These are phyloP conservation scores for Mugil cephalus DNA, from an alignment of 2,113 vertebrate genomes.

Conservation along the genomic window DNA sequence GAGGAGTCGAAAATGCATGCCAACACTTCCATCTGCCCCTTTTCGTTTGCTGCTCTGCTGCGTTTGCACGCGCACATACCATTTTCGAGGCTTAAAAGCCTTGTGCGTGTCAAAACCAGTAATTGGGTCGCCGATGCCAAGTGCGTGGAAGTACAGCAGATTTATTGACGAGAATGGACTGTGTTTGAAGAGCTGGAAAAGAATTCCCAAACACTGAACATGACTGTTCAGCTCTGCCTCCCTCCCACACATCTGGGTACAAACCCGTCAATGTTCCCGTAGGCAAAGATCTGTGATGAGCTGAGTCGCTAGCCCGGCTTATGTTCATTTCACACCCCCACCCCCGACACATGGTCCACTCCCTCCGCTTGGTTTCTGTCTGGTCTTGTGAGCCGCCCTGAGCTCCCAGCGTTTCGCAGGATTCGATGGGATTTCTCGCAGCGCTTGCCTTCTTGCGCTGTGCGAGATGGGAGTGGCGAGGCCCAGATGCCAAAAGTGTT, in stretches of 20 bases:
- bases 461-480: slow-evolving; percentile 61
- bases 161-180: slow-evolving; percentile 55
- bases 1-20: slow-evolving; percentile 52
- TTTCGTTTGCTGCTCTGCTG: background rate
- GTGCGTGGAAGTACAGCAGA: slow-evolving; percentile 60
- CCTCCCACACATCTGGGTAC: slow-evolving; percentile 76
- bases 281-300: slow-evolving; percentile 54
- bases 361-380: slow-evolving; percentile 33
- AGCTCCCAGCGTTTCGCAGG: slow-evolving; percentile 18
- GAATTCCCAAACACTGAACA: slow-evolving; percentile 53
- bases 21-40: slow-evolving; percentile 38
- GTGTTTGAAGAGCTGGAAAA: slow-evolving; percentile 55
- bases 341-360: slow-evolving; percentile 2
- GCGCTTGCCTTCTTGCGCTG: slow-evolving; percentile 42
- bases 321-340: slow-evolving; percentile 29
- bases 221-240: slow-evolving; percentile 55
- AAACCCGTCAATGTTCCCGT: slow-evolving; percentile 68
- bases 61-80: background rate
- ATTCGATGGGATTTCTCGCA: slow-evolving; percentile 59
- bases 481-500: slow-evolving; percentile 42
- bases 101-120: slow-evolving; percentile 35
- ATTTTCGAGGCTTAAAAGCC: slow-evolving; percentile 10
- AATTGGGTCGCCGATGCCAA: slow-evolving; percentile 40
- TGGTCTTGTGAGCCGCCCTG: slow-evolving; percentile 55
- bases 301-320: slow-evolving; percentile 27